Evolutionary conservation across 2,113 vertebrate genomes (phyloP).

Genomic region (Podarcis raffonei): DNA sequence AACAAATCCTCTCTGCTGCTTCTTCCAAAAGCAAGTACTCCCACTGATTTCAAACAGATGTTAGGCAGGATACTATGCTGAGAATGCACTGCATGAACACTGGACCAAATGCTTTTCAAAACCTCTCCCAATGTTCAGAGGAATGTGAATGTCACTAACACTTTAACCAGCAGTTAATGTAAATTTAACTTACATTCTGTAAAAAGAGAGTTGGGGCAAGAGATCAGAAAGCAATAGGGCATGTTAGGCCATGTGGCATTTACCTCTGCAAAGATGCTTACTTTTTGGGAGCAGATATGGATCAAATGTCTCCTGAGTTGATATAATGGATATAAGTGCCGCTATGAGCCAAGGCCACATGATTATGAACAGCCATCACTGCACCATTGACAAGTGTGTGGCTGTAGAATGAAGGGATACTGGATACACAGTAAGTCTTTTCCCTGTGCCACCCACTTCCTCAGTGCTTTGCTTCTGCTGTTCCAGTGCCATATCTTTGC

Average conservation of each 20-base stretch:
- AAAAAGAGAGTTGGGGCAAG: conserved; percentile 3
- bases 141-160: not conserved
- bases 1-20: conserved; percentile 24
- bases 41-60: conserved; percentile 26
- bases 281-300: not conserved
- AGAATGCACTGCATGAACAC: not conserved
- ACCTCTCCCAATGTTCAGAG: conserved; percentile 8
- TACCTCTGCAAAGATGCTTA: not conserved
- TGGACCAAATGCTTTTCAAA: conserved; percentile 6
- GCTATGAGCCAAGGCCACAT: not conserved
- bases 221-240: not conserved
- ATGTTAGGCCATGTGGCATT: conserved; percentile 15
- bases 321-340: not conserved
- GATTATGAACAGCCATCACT: not conserved
- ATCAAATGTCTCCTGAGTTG: conserved; percentile 25
- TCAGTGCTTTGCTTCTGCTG: not conserved
- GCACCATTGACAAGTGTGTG: not conserved
- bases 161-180: not conserved
- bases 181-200: not conserved
- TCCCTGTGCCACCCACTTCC: not conserved
- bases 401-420: not conserved
- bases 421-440: not conserved
- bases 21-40: not conserved
- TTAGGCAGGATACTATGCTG: not conserved
- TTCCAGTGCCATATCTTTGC: too few species aligned